Conservation (phyloP, 2,797 vertebrate genomes). For the Epinephelus malabaricus region DNA sequence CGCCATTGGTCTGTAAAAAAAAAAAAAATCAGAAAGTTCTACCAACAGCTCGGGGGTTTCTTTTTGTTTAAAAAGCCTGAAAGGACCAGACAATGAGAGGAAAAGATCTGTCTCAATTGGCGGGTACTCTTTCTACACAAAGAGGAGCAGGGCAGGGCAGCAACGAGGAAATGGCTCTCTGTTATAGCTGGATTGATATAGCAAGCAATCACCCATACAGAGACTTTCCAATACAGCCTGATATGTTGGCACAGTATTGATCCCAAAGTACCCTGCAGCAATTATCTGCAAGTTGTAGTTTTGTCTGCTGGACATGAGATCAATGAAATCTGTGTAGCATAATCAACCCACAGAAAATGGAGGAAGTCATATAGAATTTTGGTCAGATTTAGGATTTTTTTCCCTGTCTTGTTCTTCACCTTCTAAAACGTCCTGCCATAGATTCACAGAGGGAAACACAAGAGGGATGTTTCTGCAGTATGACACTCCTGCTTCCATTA, state of each 20-base stretch:
- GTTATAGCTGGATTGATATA: conserved; percentile 60
- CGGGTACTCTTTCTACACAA: conserved; percentile 37
- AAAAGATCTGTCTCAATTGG: conserved; percentile 32
- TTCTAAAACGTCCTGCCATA: neutral
- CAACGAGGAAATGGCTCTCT: conserved; percentile 55
- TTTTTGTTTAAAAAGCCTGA: conserved; percentile 18
- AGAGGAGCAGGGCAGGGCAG: conserved; percentile 64
- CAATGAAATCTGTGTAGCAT: conserved; percentile 48
- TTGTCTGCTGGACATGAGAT: conserved; percentile 55
- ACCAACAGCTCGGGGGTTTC: neutral
- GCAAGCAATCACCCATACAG: conserved; percentile 60
- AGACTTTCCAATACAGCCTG: conserved; percentile 69
- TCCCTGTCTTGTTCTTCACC: neutral
- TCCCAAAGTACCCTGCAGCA: conserved; percentile 66
- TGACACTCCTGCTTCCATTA: conserved; percentile 41
- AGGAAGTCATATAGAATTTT: conserved; percentile 7
- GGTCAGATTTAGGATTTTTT: neutral
- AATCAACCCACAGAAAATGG: conserved; percentile 16
- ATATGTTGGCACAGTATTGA: conserved; percentile 70
- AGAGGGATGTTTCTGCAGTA: conserved; percentile 38
- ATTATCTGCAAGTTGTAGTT: conserved; percentile 70
- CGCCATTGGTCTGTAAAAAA: conserved; percentile 3
- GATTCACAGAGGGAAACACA: neutral
- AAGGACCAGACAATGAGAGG: conserved; percentile 27
- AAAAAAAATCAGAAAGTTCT: conserved; percentile 9